Conservation (phyloP, 2,888 invertebrate genomes). For the Corbicula japonica region DNA sequence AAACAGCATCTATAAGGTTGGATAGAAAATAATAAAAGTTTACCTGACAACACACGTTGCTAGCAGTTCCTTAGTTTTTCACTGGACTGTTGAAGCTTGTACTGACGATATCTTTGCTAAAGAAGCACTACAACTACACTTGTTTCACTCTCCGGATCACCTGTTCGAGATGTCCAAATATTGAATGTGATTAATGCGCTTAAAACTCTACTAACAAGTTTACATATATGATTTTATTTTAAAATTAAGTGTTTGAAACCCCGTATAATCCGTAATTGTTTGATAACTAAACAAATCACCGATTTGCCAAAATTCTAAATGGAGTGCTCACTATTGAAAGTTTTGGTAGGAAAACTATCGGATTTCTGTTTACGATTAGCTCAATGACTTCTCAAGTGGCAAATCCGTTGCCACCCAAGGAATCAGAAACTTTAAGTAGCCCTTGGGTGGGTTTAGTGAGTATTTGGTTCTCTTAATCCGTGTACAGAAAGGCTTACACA, state of each 20-base stretch:
- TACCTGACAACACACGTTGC: too few species aligned
- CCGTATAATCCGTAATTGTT: slow-evolving; percentile 60
- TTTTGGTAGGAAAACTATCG: slow-evolving; percentile 10
- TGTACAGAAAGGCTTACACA: slow-evolving; percentile 68
- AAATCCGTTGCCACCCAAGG: slow-evolving; percentile 46
- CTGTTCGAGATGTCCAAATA: slow-evolving; percentile 45
- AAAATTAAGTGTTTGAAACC: slow-evolving; percentile 60
- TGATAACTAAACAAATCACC: slow-evolving; percentile 57
- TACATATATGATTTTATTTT: slow-evolving; percentile 46
- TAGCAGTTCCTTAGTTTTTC: too few species aligned
- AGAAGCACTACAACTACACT: too few species aligned
- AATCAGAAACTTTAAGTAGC: slow-evolving; percentile 44
- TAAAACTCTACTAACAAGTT: slow-evolving; percentile 51
- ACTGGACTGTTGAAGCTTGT: too few species aligned
- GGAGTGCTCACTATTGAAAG: slow-evolving; percentile 38
- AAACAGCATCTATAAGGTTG: too few species aligned
- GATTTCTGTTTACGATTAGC: slow-evolving; percentile 20
- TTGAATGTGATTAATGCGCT: slow-evolving; percentile 56
- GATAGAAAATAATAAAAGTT: too few species aligned
- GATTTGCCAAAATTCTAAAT: slow-evolving; percentile 30
- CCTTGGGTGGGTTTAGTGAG: slow-evolving; percentile 55
- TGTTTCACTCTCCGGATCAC: slow-evolving; percentile 43
- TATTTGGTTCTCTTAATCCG: slow-evolving; percentile 71
- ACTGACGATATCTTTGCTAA: too few species aligned
- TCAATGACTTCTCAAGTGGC: slow-evolving; percentile 30